Percentiles rank a stretch among this genome's conserved stretches.
These are phyloP conservation scores for Tethea ocularis DNA, from an alignment of 2,888 invertebrate genomes.

Conservation along the genomic window DNA sequence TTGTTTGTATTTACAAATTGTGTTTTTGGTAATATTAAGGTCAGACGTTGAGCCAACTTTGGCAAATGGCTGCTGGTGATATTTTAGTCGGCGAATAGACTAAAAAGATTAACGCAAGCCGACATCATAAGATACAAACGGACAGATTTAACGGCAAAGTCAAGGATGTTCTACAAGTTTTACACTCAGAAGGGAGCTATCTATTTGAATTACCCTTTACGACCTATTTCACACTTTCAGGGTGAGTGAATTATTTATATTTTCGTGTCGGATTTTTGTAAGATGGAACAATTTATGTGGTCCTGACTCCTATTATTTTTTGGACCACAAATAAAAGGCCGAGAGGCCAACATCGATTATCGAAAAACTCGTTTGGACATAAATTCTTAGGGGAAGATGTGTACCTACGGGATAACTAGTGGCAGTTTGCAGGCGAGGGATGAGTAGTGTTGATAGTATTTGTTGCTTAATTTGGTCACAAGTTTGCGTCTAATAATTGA, in stretches of 20 bases:
- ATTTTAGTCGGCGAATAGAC: background rate
- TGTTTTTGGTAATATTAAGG: background rate
- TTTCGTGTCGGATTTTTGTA: background rate
- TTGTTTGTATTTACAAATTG: too few relatives aligned
- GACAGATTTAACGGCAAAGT: background rate
- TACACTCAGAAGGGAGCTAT: background rate
- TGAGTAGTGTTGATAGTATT: background rate
- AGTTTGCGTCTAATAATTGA: background rate
- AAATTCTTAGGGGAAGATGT: background rate
- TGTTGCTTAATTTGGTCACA: background rate
- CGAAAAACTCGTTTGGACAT: slow-evolving; percentile 2
- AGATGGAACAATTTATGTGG: background rate
- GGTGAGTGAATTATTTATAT: slow-evolving; percentile 6
- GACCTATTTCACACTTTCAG: slow-evolving; percentile 3
- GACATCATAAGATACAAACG: background rate
- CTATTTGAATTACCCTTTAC: background rate
- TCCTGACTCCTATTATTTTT: slow-evolving; percentile 1
- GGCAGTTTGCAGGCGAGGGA: background rate
- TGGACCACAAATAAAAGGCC: background rate
- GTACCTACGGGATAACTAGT: background rate
- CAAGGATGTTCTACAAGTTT: background rate
- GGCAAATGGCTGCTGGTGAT: background rate
- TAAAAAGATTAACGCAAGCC: background rate
- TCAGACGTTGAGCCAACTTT: background rate
- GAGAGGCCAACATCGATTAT: background rate